Conservation (phyloP, 2,888 invertebrate genomes). For the Lobophora halterata region DNA sequence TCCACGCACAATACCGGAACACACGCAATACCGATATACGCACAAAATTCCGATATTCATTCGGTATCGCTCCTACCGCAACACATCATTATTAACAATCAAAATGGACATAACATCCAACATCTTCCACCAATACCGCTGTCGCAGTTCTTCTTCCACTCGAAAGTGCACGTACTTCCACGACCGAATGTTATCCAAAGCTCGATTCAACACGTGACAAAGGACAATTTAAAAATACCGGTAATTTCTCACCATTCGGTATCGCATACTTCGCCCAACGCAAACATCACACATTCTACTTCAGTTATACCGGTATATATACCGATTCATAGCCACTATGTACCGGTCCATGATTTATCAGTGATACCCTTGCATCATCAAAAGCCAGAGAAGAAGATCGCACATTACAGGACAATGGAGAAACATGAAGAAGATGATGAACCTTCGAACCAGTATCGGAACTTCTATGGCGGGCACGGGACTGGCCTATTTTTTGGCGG, state of each 20-base stretch:
- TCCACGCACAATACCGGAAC: conserved; percentile 23
- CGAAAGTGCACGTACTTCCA: conserved; percentile 60
- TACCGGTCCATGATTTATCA: conserved; percentile 60
- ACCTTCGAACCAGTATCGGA: conserved; percentile 50
- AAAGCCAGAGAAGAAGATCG: conserved; percentile 37
- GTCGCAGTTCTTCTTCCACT: conserved; percentile 43
- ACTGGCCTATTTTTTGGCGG: conserved; percentile 64
- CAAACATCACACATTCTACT: conserved; percentile 48
- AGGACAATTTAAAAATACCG: conserved; percentile 44
- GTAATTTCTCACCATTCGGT: conserved; percentile 48
- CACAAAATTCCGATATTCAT: conserved; percentile 10
- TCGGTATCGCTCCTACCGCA: conserved; percentile 19
- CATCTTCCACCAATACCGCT: conserved; percentile 45
- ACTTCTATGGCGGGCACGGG: conserved; percentile 66
- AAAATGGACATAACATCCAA: conserved; percentile 14
- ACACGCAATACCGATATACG: conserved; percentile 13
- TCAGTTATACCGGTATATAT: conserved; percentile 43
- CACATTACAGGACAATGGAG: conserved; percentile 43
- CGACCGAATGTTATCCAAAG: conserved; percentile 50
- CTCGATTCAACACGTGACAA: conserved; percentile 42
- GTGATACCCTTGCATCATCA: conserved; percentile 61
- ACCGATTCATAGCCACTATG: conserved; percentile 51
- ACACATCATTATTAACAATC: conserved; percentile 19
- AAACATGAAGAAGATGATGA: conserved; percentile 48
- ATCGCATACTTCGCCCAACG: conserved; percentile 35